Evolutionary conservation across 92 coral and sea anemone genomes (phyloP).

Genomic region (Zoanthus sociatus): DNA sequence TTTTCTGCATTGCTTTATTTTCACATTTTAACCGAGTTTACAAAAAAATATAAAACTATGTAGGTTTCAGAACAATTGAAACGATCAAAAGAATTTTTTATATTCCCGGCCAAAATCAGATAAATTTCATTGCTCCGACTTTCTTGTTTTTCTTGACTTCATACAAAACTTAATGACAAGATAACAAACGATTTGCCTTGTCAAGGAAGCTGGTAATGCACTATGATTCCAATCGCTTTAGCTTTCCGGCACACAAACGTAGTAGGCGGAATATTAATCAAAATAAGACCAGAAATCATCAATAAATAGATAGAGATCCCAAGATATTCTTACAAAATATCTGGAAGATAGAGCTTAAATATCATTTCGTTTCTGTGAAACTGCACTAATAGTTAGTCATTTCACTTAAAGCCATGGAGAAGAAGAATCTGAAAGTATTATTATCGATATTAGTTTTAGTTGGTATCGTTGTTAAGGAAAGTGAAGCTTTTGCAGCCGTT

Average conservation of each 20-base stretch:
- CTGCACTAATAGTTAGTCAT: background rate
- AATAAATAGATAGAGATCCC: background rate
- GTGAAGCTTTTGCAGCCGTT: background rate
- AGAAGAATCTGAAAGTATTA: background rate
- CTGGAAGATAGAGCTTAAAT: background rate
- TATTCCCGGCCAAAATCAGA: background rate
- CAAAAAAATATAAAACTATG: background rate
- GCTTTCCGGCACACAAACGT: background rate
- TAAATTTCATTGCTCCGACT: background rate
- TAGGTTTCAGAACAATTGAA: background rate
- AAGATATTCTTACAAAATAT: background rate
- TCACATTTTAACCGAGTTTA: background rate
- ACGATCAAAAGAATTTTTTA: background rate
- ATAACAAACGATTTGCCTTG: constrained; percentile 5
- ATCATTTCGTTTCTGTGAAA: background rate
- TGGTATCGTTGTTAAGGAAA: background rate
- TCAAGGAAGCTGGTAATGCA: background rate
- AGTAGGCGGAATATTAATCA: background rate
- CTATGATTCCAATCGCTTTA: background rate
- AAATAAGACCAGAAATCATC: background rate
- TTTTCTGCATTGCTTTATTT: background rate
- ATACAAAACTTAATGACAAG: background rate
- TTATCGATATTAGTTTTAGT: background rate
- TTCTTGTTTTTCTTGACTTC: background rate
- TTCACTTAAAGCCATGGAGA: background rate